These are phyloP conservation scores for Xiphydria camelus DNA, from an alignment of 2,888 invertebrate genomes.

Conservation along the genomic window DNA sequence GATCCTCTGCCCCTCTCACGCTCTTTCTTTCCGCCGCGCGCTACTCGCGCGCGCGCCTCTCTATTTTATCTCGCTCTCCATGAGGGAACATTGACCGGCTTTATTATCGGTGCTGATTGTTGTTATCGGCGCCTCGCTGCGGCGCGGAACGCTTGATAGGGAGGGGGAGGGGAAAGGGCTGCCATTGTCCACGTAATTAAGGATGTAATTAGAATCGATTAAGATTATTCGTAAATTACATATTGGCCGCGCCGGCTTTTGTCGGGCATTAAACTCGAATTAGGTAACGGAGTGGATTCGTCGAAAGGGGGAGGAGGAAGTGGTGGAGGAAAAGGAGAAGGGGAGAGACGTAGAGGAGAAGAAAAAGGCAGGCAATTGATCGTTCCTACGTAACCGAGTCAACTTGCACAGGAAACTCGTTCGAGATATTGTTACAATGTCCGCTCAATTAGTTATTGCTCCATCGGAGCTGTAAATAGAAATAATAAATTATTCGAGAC, in stretches of 20 bases:
- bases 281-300: neutral
- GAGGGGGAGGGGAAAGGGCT: neutral
- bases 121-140: constrained; percentile 1
- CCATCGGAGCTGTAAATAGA: too few species aligned
- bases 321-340: too few species aligned
- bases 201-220: constrained; percentile 11
- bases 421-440: too few species aligned
- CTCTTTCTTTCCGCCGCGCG: neutral
- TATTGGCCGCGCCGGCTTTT: neutral
- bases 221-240: constrained; percentile 2
- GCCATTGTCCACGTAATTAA: constrained; percentile 4
- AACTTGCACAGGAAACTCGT: too few species aligned
- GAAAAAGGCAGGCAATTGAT: too few species aligned
- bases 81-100: constrained; percentile 12
- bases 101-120: constrained; percentile 1
- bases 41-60: constrained; percentile 8
- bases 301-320: too few species aligned
- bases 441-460: too few species aligned
- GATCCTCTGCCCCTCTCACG: neutral
- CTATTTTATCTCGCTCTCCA: constrained; percentile 9
- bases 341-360: too few species aligned
- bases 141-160: neutral
- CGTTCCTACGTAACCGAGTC: too few species aligned
- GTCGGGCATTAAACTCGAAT: neutral
- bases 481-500: too few species aligned